Base-by-base conservation (phyloP, 2,113 vertebrate species). In the Canis aureus region DNA sequence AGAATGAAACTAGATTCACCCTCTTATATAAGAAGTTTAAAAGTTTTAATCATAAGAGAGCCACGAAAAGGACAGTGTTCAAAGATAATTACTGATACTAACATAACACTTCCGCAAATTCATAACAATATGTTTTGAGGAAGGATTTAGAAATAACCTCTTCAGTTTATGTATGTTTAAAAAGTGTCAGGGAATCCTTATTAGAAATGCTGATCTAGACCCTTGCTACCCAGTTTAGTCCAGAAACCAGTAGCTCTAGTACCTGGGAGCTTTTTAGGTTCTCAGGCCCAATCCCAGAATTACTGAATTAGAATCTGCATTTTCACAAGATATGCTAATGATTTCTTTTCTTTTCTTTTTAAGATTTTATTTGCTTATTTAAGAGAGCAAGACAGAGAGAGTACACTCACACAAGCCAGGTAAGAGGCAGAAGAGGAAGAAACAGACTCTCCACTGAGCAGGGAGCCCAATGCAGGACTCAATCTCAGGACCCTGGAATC, bases 1-100 rank as follows among this genome's bases (percentile, higher is more conserved):
- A 62, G 2, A 83, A 60, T 11, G 11, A 29, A 23, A 60, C n/a
- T 9, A 76, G 55, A 64, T 25, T 90, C 66, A 49, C 16, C 12
- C 29, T 67, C 49, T 85, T 84, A 38, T 49, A 27, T 73, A 71
- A 87, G n/a, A 81, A 16, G 8, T 86, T 38, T 8, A 66, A 89
- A 89, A 94, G 76, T 57, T 90, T 51, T 55, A 20, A 35, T 85
- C 85, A 13, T 35, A 15, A 62, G 57, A 67, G 15, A 35, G 3
- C 8, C 23, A 12, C 57, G 11, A n/a, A 59, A 96, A 79, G 22
- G 49, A 38, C 35, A 23, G 23, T 71, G 1, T 71, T 94, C 35
- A 90, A 92, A 92, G n/a, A 86, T 82, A 87, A 73, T 66, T 89
- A 29, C 66, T 85, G 59, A 76, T 38, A 59, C 27, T 38, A 59